A percentile compares a stretch with the other conserved stretches of the same genome.
Evolutionary conservation across 2,797 vertebrate species (phyloP).

Genomic region (Protonibea diacanthus): DNA sequence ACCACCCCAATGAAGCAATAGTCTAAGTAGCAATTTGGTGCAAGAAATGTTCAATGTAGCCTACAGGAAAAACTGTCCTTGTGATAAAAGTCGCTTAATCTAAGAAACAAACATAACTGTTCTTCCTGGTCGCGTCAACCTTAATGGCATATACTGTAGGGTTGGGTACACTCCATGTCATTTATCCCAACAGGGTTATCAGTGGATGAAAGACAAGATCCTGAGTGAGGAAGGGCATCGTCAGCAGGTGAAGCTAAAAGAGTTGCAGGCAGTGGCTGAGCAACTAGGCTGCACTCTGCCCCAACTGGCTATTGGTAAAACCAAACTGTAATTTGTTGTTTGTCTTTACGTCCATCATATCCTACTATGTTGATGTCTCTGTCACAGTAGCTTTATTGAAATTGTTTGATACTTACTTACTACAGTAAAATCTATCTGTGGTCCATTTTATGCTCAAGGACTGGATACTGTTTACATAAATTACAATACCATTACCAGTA

Average conservation of each 20-base stretch:
- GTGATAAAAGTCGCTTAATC: not conserved
- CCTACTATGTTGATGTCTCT: not conserved
- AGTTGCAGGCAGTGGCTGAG: constrained; percentile 91
- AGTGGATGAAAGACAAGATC: constrained; percentile 97
- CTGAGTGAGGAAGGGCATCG: constrained; percentile 94
- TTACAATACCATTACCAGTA: too few species aligned
- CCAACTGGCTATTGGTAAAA: constrained; percentile 93
- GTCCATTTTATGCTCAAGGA: not conserved
- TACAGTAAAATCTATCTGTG: not conserved
- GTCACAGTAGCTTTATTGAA: not conserved
- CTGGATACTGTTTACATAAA: too few species aligned
- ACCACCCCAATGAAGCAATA: not conserved
- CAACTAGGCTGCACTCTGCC: constrained; percentile 93
- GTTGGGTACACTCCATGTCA: not conserved
- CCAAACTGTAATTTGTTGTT: constrained; percentile 48
- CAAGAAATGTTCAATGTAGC: not conserved
- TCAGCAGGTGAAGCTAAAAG: constrained; percentile 95
- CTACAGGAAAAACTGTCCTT: not conserved
- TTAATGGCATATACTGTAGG: not conserved
- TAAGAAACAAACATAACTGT: not conserved
- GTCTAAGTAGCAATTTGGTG: not conserved
- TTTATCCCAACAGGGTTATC: constrained; percentile 88
- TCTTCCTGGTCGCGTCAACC: not conserved
- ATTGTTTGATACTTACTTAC: not conserved
- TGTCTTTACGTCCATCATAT: constrained; percentile 59